Evolutionary conservation across 2,888 invertebrate genomes (phyloP), one percentile per base, ranked within the genome.

Genomic region (Drosophila pseudotakahashii): DNA sequence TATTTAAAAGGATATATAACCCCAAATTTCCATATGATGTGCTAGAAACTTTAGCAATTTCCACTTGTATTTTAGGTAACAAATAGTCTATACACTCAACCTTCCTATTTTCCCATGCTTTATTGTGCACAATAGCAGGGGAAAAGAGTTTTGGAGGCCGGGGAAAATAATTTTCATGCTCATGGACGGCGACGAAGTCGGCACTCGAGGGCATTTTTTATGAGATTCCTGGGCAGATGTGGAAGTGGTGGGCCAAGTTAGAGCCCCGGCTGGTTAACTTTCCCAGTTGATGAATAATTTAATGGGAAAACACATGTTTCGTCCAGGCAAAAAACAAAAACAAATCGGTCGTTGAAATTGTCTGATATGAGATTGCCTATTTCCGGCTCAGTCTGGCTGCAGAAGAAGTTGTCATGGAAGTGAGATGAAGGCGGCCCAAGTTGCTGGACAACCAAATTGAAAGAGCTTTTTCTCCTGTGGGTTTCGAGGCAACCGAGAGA

Each of bases 171-270:
- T 86, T 86, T 81, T 81, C 82, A 77, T 79, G 77, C 82, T 79
- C 83, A 82, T 81, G 81, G 73, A 78, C 75, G 68, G 42, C 68
- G 63, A 57, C 62, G 53, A 52, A 32, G 73, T 47, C 77, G 78
- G 74, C 86, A 83, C 84, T 82, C 81, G 86, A 78, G 82, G 86
- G 81, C 86, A 86, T 81, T 81, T 79, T 81, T 86, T 83, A 79
- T 81, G 86, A 78, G 84, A 81, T 71, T 83, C 78, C 77, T 73
- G 71, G 75, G 66, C 77, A 75, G 86, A 69, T 42, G 19, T 19
- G 42, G 45, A 14, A 74, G 77, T 83, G 72, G 71, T 69, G 58
- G 59, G 67, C 52, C 32, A 71, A 60, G 67, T 61, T 74, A 36
- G 51, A 58, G 55, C 41, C 39, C 64, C 4, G 41, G 39, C 41